These are phyloP conservation scores for Dinoponera quadriceps DNA, from an alignment of 1,140 invertebrate genomes.

Conservation along the genomic window DNA sequence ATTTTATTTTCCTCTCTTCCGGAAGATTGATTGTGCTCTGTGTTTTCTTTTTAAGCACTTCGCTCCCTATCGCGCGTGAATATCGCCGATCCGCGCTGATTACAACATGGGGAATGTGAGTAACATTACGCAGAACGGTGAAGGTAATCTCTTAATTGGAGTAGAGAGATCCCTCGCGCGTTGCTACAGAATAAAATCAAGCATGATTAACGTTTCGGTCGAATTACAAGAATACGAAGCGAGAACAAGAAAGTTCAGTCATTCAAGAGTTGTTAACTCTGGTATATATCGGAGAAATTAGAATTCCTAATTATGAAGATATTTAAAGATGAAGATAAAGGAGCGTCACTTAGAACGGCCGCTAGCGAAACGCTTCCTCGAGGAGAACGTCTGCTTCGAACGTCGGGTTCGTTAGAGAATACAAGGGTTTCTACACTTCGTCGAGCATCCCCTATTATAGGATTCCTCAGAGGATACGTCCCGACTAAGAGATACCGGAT, in stretches of 20 bases:
- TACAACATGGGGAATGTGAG: not conserved
- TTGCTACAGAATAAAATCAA: too few relatives aligned
- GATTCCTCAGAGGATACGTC: conserved; percentile 6
- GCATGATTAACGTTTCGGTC: too few relatives aligned
- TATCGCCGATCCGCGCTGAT: not conserved
- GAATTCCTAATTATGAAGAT: too few relatives aligned
- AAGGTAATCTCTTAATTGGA: not conserved
- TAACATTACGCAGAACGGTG: not conserved
- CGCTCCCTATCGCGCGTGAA: not conserved
- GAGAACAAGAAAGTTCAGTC: too few relatives aligned
- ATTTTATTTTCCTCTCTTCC: too few relatives aligned
- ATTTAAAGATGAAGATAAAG: not conserved
- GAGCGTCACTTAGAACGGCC: not conserved
- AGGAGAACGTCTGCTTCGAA: not conserved
- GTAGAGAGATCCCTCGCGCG: too few relatives aligned
- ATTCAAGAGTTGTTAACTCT: too few relatives aligned
- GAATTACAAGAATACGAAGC: too few relatives aligned
- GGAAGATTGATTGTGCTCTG: not conserved
- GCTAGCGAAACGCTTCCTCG: not conserved
- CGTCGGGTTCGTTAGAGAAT: conserved; percentile 4
- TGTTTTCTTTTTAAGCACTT: not conserved
- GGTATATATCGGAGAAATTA: too few relatives aligned
- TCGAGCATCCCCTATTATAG: not conserved
- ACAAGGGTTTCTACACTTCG: not conserved
- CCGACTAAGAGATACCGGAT: conserved; percentile 10